These are phyloP conservation scores for Acanthosepion lycidas DNA, from an alignment of 2,888 invertebrate genomes.

Conservation along the genomic window DNA sequence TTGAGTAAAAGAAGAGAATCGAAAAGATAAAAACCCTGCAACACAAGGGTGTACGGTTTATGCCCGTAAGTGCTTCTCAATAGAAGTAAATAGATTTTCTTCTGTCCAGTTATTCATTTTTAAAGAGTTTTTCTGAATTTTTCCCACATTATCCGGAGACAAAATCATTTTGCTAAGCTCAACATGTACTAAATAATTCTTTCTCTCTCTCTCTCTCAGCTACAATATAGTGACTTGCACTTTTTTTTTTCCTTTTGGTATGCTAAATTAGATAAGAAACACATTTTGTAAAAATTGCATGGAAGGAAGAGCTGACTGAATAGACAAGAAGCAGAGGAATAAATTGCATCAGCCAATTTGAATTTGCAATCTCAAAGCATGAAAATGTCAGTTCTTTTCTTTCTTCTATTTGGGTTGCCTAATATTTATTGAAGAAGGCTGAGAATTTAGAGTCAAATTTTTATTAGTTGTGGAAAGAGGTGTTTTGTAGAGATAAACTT, in stretches of 20 bases:
- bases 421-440: too few relatives aligned
- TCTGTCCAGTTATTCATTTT: neutral
- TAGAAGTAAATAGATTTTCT: neutral
- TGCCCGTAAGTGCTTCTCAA: neutral
- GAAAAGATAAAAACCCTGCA: neutral
- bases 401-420: too few relatives aligned
- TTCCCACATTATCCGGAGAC: neutral
- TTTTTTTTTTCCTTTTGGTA: too few relatives aligned
- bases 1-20: too few relatives aligned
- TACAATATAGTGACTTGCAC: neutral
- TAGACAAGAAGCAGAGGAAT: neutral
- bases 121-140: neutral
- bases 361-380: neutral
- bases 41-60: neutral
- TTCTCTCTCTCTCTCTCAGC: neutral
- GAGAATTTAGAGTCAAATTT: too few relatives aligned
- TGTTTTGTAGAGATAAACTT: too few relatives aligned
- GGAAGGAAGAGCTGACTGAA: neutral
- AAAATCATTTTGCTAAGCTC: neutral
- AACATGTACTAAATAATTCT: neutral
- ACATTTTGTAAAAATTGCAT: neutral
- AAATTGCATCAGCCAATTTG: neutral
- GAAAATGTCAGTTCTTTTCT: too few relatives aligned
- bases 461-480: too few relatives aligned
- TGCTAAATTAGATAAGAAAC: neutral